A percentile compares a stretch with the other conserved stretches of the same genome.
phyloP scores from a whole-genome alignment of 1,140 invertebrate genomes.

The Metaphire vulgaris region DNA sequence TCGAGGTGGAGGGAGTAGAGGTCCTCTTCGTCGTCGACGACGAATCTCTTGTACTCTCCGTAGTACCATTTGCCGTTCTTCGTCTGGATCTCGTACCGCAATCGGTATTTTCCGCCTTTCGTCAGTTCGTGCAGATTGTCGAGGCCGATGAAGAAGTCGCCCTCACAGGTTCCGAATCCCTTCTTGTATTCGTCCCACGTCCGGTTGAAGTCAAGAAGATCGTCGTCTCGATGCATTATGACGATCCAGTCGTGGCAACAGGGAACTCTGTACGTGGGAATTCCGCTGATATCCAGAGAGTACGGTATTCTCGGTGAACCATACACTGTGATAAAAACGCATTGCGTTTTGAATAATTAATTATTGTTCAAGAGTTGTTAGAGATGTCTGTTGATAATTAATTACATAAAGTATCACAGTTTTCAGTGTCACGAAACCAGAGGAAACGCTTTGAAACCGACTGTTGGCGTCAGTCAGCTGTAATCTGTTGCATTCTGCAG shows the following conservation, averaged over 20 bases:
- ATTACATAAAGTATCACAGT: too few relatives aligned
- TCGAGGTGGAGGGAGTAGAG: not conserved
- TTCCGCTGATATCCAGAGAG: not conserved
- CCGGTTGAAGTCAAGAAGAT: constrained; percentile 12
- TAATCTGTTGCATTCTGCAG: too few relatives aligned
- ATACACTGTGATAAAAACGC: not conserved
- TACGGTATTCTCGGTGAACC: not conserved
- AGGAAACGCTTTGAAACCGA: too few relatives aligned
- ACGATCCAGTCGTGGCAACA: constrained; percentile 10
- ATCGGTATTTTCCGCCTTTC: constrained; percentile 11
- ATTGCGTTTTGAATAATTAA: too few relatives aligned
- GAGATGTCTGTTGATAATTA: too few relatives aligned
- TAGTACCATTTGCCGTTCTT: constrained; percentile 5
- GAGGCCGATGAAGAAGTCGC: constrained; percentile 33
- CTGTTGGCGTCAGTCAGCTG: too few relatives aligned
- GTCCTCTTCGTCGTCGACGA: not conserved
- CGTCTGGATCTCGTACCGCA: not conserved
- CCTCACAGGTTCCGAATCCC: constrained; percentile 31
- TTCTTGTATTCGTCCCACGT: constrained; percentile 31
- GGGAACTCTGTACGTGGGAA: not conserved
- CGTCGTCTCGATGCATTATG: not conserved
- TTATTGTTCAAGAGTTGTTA: too few relatives aligned
- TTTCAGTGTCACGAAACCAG: too few relatives aligned
- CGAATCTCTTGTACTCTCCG: not conserved
- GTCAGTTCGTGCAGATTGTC: constrained; percentile 30